Base-by-base conservation (phyloP, 2,113 vertebrate genomes). In the Bothrops jararaca region DNA sequence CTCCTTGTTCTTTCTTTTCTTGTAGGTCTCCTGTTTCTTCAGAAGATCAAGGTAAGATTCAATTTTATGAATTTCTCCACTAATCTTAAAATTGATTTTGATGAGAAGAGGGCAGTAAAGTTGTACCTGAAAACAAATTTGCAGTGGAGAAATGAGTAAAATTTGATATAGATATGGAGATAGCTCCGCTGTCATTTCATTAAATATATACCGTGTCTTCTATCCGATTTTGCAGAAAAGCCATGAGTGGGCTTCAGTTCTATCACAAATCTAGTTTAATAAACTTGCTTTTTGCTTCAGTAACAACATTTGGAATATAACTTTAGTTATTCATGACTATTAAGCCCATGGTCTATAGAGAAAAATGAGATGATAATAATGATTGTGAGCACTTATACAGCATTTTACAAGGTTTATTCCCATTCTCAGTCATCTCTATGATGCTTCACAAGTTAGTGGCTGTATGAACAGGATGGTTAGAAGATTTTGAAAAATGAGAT, bases 31-130 rank as follows among this genome's bases (percentile, higher is more conserved):
- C 97, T 0, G 97, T 97, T 48, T 98, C 98, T 95, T 97, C 97
- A 95, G 97, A 98, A 97, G 98, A 98, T 95, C 97, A 98, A 96
- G 98, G 98, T 98, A 98, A 98, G 97, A 90, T 93, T 92, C 86
- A 57, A 93, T 2, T 90, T 96, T 91, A 90, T n/a, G 94, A 69
- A 90, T 95, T 87, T 20, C 90, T 91, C 50, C 92, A 86, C 0
- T 90, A 48, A 80, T 85, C 93, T 95, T 86, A 96, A 95, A 95
- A 85, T 90, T 11, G 92, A 42, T 91, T 91, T 24, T 56, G 52
- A 26, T 34, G 57, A 23, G 86, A 89, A 42, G 34, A 39, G 11
- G 48, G 6, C 29, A 92, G 8, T 0, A 48, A 91, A 96, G 4
- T 57, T 95, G 22, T 74, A n/a, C 52, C 93, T 95, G 86, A 53